Evolutionary conservation across 2,888 invertebrate genomes (phyloP), one percentile per base, ranked within the genome.

Genomic region (Morpho deidamia): DNA sequence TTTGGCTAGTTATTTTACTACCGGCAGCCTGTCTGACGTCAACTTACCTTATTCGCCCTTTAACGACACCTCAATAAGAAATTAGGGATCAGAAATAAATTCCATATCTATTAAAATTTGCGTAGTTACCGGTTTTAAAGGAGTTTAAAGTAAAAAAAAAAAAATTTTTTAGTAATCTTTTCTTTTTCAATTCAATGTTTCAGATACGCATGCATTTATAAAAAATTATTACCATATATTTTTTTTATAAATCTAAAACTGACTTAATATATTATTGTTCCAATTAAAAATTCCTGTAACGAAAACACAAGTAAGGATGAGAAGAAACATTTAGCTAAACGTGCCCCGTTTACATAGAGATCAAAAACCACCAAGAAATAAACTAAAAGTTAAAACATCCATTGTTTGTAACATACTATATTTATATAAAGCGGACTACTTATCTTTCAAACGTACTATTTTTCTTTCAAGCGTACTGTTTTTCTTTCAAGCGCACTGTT

Each of bases 211-310:
- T 40, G 40, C 34, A 46, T 48, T 48, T 14, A 40, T 34, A 40
- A 48, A 48, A 48, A 40, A 33, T 40, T 33, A 47, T 23, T 23
- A 23, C 23, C 23, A 11, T 48, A n/a, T 40, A 48, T 48, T 11
- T 10, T 10, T 33, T 40, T 40, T 40, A 40, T 12, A 34, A 40
- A 48, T 41, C 14, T 48, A 40, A 48, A 48, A 48, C 42, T 53
- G 49, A 50, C 42, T 53, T 53, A 50, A 45, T 40, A 50, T 44
- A 53, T 38, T 52, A 49, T 49, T 46, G 41, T 45, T 39, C 42
- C 41, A 23, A 52, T 43, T 43, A 44, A 37, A 44, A 52, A 43
- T 45, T 39, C 45, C 49, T 50, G 53, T 53, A 42, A 44, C 38
- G 34, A 38, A 47, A 53, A 53, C 46, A 38, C 44, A 43, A 34